Conservation (phyloP, 2,888 invertebrate genomes). For the Machimus atricapillus region DNA sequence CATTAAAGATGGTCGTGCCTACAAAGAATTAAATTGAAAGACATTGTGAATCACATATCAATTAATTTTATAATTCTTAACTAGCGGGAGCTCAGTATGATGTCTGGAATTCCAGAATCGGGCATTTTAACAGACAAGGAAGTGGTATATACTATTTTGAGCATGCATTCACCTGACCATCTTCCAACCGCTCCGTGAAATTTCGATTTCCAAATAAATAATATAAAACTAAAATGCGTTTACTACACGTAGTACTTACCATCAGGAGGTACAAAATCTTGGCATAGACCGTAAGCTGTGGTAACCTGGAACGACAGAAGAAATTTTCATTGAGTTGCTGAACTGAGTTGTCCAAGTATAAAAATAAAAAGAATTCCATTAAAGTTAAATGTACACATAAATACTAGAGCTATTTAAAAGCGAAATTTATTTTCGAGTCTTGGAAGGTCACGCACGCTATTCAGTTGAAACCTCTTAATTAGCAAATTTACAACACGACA, state of each 20-base stretch:
- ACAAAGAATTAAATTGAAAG: background rate
- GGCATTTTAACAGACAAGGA: background rate
- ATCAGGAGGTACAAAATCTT: constrained; percentile 91
- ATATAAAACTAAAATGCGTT: background rate
- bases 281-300: constrained; percentile 90
- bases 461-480: constrained; percentile 7
- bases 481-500: constrained; percentile 12
- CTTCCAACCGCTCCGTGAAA: background rate
- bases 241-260: constrained; percentile 66
- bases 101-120: background rate
- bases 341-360: constrained; percentile 28
- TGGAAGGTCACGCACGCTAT: background rate
- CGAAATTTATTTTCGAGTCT: background rate
- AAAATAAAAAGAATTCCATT: constrained; percentile 39
- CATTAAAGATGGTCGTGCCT: no score
- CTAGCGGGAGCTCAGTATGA: background rate
- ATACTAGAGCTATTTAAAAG: constrained; percentile 9
- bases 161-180: background rate
- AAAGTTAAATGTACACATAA: constrained; percentile 27
- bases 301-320: constrained; percentile 73
- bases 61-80: background rate
- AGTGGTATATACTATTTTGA: background rate
- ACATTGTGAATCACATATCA: background rate
- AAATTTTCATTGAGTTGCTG: constrained; percentile 10
- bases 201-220: background rate